Percentiles rank a stretch among this genome's conserved stretches.
These are phyloP conservation scores for Chiroxiphia lanceolata DNA, from an alignment of 2,797 vertebrate species.

Conservation along the genomic window DNA sequence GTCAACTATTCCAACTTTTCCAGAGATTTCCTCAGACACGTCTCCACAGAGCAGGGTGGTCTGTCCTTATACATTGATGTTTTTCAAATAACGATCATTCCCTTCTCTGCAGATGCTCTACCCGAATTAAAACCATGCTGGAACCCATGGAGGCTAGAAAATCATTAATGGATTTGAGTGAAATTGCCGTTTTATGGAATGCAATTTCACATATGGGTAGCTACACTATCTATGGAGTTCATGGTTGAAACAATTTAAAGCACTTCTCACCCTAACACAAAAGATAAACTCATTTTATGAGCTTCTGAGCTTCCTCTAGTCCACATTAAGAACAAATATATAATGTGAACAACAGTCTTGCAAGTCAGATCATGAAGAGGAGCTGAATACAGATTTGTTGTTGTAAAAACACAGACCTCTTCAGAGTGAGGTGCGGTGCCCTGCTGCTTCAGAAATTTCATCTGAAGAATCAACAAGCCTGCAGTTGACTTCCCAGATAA, in stretches of 20 bases:
- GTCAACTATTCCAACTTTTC: not conserved
- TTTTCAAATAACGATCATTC: not conserved
- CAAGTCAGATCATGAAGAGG: not conserved
- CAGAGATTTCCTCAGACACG: not conserved
- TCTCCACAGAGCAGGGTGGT: not conserved
- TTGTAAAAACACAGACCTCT: not conserved
- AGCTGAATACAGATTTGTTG: conserved; percentile 7
- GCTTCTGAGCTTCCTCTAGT: not conserved
- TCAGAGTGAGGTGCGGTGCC: not conserved
- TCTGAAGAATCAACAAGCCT: not conserved
- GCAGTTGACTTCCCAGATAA: not conserved
- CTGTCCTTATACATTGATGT: not conserved
- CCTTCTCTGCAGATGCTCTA: conserved; percentile 44
- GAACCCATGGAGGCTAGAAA: conserved; percentile 45
- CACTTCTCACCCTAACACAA: conserved; percentile 35
- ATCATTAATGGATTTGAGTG: conserved; percentile 62
- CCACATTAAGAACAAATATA: conserved; percentile 8
- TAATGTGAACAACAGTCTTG: not conserved
- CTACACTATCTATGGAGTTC: conserved; percentile 42
- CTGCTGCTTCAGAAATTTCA: not conserved
- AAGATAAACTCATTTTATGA: conserved; percentile 38
- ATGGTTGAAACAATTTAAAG: conserved; percentile 65
- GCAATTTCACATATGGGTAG: conserved; percentile 73
- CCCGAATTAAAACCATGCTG: conserved; percentile 54
- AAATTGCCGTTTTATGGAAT: conserved; percentile 66